phyloP scores from a whole-genome alignment of 2,797 vertebrate genomes.

The Australoheros facetus region DNA sequence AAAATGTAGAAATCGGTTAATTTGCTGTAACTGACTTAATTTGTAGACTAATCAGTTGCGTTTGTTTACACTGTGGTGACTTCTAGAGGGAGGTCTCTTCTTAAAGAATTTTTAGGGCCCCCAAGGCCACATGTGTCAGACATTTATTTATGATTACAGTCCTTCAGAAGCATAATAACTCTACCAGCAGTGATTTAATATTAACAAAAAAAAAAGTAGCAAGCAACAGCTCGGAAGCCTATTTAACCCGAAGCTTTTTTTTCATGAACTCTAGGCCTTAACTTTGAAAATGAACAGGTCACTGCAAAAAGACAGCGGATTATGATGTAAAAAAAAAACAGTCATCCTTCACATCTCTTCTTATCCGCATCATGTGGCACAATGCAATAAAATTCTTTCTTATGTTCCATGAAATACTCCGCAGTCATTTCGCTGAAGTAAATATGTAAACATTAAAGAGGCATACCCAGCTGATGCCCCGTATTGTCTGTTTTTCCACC shows the following conservation, averaged over 20 bases:
- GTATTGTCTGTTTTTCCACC: constrained; percentile 70
- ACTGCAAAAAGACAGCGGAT: not conserved
- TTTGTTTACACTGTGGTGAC: not conserved
- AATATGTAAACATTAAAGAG: constrained; percentile 3
- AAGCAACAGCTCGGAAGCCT: not conserved
- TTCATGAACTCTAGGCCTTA: not conserved
- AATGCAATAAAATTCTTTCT: not conserved
- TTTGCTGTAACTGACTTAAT: not conserved
- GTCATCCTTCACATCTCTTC: not conserved
- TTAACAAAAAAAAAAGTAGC: too few species aligned
- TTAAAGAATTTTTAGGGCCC: not conserved
- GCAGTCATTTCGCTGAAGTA: not conserved
- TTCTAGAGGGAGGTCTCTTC: not conserved
- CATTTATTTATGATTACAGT: not conserved
- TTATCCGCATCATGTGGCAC: not conserved
- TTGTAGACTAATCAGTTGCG: not conserved
- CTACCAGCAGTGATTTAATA: too few species aligned
- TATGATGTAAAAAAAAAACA: not conserved
- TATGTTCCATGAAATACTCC: not conserved
- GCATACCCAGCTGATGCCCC: constrained; percentile 84
- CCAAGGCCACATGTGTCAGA: not conserved
- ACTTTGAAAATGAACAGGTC: not conserved
- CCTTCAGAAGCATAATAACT: too few species aligned
- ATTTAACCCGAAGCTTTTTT: not conserved
- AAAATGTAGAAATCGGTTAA: not conserved